These are phyloP conservation scores for Triplophysa tibetana DNA, from an alignment of 2,113 vertebrate genomes.

Conservation along the genomic window DNA sequence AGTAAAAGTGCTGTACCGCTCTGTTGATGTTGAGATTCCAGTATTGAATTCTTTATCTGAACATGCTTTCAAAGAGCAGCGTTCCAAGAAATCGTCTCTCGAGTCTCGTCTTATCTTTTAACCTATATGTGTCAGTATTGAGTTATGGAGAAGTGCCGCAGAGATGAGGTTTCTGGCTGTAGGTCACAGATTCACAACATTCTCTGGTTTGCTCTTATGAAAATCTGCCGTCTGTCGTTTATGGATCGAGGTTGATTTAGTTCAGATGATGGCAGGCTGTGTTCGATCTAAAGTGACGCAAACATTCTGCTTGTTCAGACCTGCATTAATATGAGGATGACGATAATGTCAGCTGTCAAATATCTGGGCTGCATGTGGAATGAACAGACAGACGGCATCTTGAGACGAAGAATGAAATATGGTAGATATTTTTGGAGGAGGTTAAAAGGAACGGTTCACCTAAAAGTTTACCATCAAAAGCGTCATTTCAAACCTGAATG, in stretches of 20 bases:
- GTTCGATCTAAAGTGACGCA: background rate
- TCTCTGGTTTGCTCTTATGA: background rate
- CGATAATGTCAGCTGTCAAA: background rate
- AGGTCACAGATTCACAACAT: constrained; percentile 6
- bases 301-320: background rate
- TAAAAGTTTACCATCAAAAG: no score
- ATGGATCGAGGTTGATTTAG: background rate
- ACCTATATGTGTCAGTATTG: background rate
- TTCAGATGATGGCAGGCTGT: background rate
- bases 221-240: background rate
- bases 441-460: no score
- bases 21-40: background rate
- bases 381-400: no score
- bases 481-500: no score
- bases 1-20: background rate
- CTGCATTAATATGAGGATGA: background rate
- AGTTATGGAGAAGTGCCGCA: background rate
- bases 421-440: no score
- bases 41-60: background rate
- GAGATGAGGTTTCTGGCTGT: background rate
- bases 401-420: no score
- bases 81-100: background rate
- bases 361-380: background rate
- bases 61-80: no score
- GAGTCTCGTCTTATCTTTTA: constrained; percentile 1